Percentiles rank a stretch among this genome's conserved stretches.
Evolutionary conservation across 35 echinoderm and acorn worm species (phyloP).

Genomic region (Ptychodera flava): DNA sequence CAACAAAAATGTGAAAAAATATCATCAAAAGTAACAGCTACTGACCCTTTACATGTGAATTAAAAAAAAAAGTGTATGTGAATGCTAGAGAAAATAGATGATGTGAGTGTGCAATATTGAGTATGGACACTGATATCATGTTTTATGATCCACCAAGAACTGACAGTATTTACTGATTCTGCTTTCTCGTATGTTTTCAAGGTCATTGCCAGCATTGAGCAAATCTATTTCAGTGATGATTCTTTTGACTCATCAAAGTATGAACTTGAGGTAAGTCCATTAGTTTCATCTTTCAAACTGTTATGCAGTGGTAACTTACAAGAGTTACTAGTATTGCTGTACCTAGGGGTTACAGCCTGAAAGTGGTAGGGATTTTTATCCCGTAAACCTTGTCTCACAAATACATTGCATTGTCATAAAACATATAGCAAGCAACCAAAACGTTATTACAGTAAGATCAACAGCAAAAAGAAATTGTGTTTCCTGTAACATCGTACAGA

Average conservation of each 20-base stretch:
- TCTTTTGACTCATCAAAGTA: conserved; percentile 76
- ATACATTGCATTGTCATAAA: too few relatives aligned
- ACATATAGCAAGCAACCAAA: too few relatives aligned
- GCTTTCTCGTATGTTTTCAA: conserved; percentile 11
- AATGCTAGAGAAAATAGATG: neutral
- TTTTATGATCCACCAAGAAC: neutral
- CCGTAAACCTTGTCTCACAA: too few relatives aligned
- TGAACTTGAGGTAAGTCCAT: conserved; percentile 79
- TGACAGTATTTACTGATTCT: neutral
- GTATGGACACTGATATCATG: neutral
- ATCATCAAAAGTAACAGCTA: neutral
- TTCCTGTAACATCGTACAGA: too few relatives aligned
- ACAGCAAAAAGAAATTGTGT: too few relatives aligned
- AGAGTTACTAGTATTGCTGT: too few relatives aligned
- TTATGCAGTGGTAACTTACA: too few relatives aligned
- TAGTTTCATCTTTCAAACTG: too few relatives aligned
- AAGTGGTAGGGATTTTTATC: too few relatives aligned
- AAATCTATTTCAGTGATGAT: conserved; percentile 80
- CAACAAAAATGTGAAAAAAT: neutral
- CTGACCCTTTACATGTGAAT: too few relatives aligned
- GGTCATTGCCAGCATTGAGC: conserved; percentile 92
- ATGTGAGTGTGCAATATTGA: neutral
- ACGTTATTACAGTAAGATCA: too few relatives aligned
- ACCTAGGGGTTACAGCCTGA: too few relatives aligned
- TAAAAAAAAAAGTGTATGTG: neutral